Percentiles rank a stretch among this genome's conserved stretches.
These are phyloP conservation scores for Coptodon rendalli DNA, from an alignment of 2,113 vertebrate genomes.

Conservation along the genomic window DNA sequence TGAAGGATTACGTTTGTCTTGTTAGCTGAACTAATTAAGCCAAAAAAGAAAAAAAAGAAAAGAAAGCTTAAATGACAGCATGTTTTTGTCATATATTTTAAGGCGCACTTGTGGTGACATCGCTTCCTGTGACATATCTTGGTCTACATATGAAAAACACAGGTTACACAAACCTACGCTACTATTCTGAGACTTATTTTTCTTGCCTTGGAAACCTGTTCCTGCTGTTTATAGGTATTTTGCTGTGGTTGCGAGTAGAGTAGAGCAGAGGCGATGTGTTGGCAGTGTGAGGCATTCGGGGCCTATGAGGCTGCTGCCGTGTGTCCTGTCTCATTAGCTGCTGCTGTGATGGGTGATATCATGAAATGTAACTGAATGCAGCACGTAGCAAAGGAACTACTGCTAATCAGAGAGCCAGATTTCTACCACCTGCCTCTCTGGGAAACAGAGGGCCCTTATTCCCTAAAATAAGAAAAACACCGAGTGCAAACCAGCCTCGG, in stretches of 20 bases:
- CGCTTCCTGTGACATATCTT: neutral
- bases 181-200: neutral
- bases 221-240: neutral
- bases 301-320: constrained; percentile 30
- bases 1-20: neutral
- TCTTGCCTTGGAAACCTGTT: neutral
- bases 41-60: constrained; percentile 27
- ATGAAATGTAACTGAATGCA: constrained; percentile 47
- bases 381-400: constrained; percentile 28
- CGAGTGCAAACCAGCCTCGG: constrained; percentile 6
- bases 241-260: neutral
- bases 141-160: neutral
- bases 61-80: neutral
- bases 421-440: constrained; percentile 66
- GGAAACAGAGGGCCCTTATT: constrained; percentile 67
- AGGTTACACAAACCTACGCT: neutral
- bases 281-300: neutral
- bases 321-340: constrained; percentile 63
- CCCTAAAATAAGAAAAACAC: constrained; percentile 52
- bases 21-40: constrained; percentile 26
- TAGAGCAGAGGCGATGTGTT: neutral
- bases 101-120: constrained; percentile 13
- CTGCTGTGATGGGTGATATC: constrained; percentile 61
- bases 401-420: constrained; percentile 65
- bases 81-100: constrained; percentile 32